Evolutionary conservation across 2,888 invertebrate species (phyloP).

Genomic region (Acronicta psi): DNA sequence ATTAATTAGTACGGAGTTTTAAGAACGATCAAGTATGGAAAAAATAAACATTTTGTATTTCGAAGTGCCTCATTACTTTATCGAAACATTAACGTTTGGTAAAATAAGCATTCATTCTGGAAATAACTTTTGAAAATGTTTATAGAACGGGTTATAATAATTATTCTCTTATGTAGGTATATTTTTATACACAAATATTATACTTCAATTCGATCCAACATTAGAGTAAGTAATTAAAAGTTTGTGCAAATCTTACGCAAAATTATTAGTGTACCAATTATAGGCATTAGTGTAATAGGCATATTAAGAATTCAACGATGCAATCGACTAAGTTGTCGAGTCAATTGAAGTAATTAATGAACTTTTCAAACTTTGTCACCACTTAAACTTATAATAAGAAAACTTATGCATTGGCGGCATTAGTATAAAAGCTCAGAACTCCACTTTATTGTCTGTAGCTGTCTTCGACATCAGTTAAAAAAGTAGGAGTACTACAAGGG

Average conservation of each 20-base stretch:
- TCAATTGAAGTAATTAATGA: conserved; percentile 53
- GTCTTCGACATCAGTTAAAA: conserved; percentile 24
- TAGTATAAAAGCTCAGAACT: conserved; percentile 38
- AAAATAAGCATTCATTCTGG: conserved; percentile 20
- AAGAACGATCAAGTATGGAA: conserved; percentile 35
- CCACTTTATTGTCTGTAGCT: conserved; percentile 26
- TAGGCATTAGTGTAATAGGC: background rate
- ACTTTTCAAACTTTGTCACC: conserved; percentile 47
- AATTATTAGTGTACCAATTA: too few species aligned
- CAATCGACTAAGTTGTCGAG: conserved; percentile 40
- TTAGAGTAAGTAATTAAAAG: background rate
- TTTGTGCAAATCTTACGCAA: background rate
- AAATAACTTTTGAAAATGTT: conserved; percentile 11
- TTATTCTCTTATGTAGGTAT: background rate
- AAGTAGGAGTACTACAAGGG: conserved; percentile 37
- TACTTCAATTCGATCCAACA: background rate
- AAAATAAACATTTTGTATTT: conserved; percentile 40
- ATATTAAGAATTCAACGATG: conserved; percentile 34
- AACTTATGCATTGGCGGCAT: conserved; percentile 47
- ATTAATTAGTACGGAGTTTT: conserved; percentile 49
- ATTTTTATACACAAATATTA: background rate
- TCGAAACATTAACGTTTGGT: conserved; percentile 25
- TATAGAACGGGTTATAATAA: background rate
- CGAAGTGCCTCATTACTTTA: conserved; percentile 19
- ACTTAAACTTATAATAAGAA: conserved; percentile 57